Percentiles rank a stretch among this genome's conserved stretches.
These are phyloP conservation scores for Bombus waltoni DNA, from an alignment of 1,140 invertebrate species.

Conservation along the genomic window DNA sequence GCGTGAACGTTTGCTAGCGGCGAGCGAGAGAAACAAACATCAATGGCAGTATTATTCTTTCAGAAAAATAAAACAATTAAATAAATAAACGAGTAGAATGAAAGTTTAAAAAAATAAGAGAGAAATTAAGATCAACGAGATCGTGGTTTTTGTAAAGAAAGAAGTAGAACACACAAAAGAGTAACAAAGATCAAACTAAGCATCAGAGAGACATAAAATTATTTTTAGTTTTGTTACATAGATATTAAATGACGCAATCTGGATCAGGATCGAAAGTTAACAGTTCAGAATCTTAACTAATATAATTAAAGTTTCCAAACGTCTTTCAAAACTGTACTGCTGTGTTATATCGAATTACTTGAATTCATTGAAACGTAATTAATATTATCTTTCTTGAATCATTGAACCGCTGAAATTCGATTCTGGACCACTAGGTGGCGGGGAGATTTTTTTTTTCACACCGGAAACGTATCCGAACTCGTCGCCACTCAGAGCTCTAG, in stretches of 20 bases:
- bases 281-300: neutral
- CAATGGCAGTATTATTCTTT: neutral
- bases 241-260: neutral
- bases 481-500: neutral
- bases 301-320: too few species aligned
- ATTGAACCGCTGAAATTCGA: neutral
- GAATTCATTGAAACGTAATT: neutral
- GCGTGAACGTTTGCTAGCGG: slow-evolving; percentile 17
- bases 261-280: neutral
- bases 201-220: neutral
- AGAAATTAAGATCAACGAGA: neutral
- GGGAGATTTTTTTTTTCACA: neutral
- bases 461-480: slow-evolving; percentile 45
- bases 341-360: too few species aligned
- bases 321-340: too few species aligned
- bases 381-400: neutral
- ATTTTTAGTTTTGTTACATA: neutral
- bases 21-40: slow-evolving; percentile 33
- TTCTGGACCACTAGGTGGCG: neutral
- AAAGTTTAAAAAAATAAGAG: neutral
- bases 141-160: neutral
- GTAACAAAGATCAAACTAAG: neutral
- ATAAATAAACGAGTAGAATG: neutral
- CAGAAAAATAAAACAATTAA: neutral
- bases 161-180: neutral